These are phyloP conservation scores for Microctenopoma stevenorrisi DNA, from an alignment of 2,797 vertebrate species.

Conservation along the genomic window DNA sequence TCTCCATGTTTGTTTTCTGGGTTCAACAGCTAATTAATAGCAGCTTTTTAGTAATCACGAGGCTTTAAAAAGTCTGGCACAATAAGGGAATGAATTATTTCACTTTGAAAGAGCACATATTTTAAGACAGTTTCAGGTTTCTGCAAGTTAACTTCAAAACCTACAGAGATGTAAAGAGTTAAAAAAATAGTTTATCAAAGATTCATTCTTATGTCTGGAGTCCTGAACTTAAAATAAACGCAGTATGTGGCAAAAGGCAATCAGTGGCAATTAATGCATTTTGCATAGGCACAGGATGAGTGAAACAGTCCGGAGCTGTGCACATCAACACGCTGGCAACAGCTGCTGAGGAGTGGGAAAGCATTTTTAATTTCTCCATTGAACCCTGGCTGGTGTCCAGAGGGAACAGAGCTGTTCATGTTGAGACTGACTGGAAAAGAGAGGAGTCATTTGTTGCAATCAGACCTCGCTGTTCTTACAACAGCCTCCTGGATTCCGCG, in stretches of 20 bases:
- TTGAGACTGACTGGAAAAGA: constrained; percentile 50
- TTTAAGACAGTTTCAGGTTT: background rate
- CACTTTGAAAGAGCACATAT: no score
- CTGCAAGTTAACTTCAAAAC: background rate
- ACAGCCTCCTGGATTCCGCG: constrained; percentile 28
- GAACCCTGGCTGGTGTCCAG: constrained; percentile 18
- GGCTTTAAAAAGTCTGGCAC: no score
- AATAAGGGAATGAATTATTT: background rate
- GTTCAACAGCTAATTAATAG: background rate
- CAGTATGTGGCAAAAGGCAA: background rate
- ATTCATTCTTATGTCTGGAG: background rate
- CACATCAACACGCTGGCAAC: background rate
- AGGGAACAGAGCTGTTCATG: constrained; percentile 31
- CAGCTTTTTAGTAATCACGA: background rate
- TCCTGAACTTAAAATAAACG: background rate
- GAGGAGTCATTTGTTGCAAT: constrained; percentile 58
- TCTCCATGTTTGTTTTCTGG: background rate
- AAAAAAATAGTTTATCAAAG: background rate
- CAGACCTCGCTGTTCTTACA: constrained; percentile 45
- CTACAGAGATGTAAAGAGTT: background rate
- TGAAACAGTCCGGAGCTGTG: background rate
- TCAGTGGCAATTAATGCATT: background rate
- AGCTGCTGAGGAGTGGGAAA: background rate
- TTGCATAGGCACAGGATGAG: background rate
- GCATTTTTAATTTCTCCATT: background rate